These are phyloP conservation scores for Pomatostomus ruficeps DNA, from an alignment of 2,113 vertebrate genomes.

Conservation along the genomic window DNA sequence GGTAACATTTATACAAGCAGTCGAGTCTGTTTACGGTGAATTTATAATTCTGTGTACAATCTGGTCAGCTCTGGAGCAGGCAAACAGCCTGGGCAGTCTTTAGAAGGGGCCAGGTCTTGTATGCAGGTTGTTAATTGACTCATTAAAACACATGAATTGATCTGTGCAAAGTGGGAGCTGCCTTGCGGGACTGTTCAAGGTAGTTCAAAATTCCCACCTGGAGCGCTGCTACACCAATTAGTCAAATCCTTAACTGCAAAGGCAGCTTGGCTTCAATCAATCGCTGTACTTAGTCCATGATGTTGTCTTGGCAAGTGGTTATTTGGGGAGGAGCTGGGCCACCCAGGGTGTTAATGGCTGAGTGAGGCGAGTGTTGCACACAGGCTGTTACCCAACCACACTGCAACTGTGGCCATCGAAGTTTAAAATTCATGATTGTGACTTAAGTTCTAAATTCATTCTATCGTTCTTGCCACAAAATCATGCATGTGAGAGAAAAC, in stretches of 20 bases:
- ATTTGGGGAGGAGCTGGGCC: not conserved
- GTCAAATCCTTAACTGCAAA: not conserved
- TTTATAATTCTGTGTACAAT: not conserved
- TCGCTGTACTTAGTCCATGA: not conserved
- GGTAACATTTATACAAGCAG: not conserved
- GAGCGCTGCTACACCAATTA: not conserved
- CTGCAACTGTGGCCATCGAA: not conserved
- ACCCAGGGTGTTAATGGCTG: not conserved
- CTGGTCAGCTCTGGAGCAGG: not conserved
- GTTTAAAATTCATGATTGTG: not conserved
- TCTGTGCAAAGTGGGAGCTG: not conserved
- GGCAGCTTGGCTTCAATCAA: not conserved
- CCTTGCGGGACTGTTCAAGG: not conserved
- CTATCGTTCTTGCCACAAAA: not conserved
- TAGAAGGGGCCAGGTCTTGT: not conserved
- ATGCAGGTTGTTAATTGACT: not conserved
- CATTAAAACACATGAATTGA: not conserved
- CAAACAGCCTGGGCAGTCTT: not conserved
- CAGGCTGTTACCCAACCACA: not conserved
- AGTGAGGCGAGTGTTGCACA: not conserved
- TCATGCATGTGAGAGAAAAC: not conserved
- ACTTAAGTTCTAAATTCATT: not conserved
- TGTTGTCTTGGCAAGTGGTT: not conserved
- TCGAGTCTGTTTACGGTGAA: not conserved
- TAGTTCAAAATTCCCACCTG: not conserved